phyloP scores from a whole-genome alignment of 2,113 vertebrate species.

The Buteo buteo region DNA sequence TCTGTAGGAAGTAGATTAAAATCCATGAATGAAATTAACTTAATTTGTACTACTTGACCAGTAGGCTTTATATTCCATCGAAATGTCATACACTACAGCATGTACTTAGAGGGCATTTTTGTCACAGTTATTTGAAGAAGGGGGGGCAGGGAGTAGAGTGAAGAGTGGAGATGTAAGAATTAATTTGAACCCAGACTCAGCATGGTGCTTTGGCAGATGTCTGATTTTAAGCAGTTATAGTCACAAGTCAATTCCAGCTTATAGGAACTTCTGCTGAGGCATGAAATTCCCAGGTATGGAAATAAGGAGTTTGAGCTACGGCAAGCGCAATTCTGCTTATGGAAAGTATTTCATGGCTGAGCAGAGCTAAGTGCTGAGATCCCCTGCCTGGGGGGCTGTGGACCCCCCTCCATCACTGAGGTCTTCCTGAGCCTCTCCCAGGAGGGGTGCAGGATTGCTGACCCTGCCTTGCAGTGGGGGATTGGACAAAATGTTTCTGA shows the following conservation, averaged over 20 bases:
- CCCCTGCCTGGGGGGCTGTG: not conserved
- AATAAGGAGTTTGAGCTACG: not conserved
- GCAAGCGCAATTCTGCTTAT: not conserved
- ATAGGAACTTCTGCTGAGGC: not conserved
- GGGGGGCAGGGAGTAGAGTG: not conserved
- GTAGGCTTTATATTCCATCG: not conserved
- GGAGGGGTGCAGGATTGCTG: not conserved
- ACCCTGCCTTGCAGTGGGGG: not conserved
- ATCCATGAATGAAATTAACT: not conserved
- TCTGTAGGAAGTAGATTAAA: slow-evolving; percentile 41
- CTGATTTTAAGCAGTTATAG: not conserved
- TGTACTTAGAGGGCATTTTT: not conserved
- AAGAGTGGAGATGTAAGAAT: not conserved
- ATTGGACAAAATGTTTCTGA: not conserved
- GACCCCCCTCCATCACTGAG: fast-evolving
- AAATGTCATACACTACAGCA: not conserved
- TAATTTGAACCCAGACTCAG: not conserved
- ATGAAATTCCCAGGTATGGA: not conserved
- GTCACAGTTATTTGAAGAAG: not conserved
- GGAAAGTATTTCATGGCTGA: not conserved
- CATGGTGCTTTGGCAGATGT: not conserved
- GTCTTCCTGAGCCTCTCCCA: not conserved
- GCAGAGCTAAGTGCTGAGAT: not conserved
- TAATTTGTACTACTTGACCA: slow-evolving; percentile 1
- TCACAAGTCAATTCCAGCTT: not conserved